Base-by-base conservation (phyloP, 2,113 vertebrate species). In the Sceloporus tristichus region DNA sequence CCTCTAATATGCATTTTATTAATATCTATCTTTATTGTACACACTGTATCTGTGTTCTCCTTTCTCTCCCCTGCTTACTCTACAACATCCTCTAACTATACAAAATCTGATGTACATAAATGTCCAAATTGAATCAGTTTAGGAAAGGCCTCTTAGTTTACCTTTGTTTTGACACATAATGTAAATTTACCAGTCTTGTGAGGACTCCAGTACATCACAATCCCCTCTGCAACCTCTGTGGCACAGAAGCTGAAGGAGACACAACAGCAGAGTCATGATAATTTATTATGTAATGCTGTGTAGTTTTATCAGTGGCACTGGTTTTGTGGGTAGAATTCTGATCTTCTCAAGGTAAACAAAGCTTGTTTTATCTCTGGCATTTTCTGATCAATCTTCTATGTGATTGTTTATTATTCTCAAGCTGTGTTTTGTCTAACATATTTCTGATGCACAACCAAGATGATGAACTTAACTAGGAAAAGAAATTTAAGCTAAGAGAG, bases 381-480 rank as follows among this genome's bases (percentile, higher is more conserved):
- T 9, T 74, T 74, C 29, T 88, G 85, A 54, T 38, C 85, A 88
- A 23, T n/a, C 42, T 81, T 29, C 16, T 42, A 0, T 5, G n/a
- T 19, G 68, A 59, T 84, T 90, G 79, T 79, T 91, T 93, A 92
- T 90, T 92, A 73, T 87, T 91, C 83, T 80, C 79, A 73, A 89
- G 19, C 27, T 9, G 71, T 94, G 87, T 93, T 96, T 88, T 87
- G 85, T 94, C 93, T 93, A 89, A 21, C 2, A 1, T 34, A 16
- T 14, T 75, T 65, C 81, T 94, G 92, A 92, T 65, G 25, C 68
- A 78, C n/a, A 42, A 68, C 27, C 2, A n/a, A 34, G 88, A 79
- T 16, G 59, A 85, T 90, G 66, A 91, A 80, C 79, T 90, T 90
- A 82, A 16, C 56, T 90, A 54, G 62, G 78, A 90, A 88, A 89